phyloP scores from a whole-genome alignment of 2,888 invertebrate genomes.

The Brachyptera putata region DNA sequence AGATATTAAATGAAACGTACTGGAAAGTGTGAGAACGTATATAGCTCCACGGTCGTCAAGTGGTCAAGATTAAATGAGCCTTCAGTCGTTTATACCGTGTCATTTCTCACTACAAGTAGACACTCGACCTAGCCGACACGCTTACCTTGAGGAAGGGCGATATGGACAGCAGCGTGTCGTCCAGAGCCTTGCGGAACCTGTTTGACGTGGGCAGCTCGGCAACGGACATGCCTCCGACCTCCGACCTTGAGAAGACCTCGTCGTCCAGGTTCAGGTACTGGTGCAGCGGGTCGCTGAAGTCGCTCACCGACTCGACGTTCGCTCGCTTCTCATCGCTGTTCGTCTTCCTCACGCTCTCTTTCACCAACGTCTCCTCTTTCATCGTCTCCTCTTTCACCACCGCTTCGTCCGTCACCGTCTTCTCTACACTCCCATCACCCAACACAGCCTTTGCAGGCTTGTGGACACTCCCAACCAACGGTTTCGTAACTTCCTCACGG shows the following conservation, averaged over 20 bases:
- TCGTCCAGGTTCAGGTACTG: conserved; percentile 49
- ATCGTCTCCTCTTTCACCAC: background rate
- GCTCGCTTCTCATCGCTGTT: conserved; percentile 27
- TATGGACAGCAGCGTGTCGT: conserved; percentile 69
- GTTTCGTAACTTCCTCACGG: no score
- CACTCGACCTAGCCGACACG: background rate
- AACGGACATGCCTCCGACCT: conserved; percentile 41
- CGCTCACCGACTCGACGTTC: conserved; percentile 56
- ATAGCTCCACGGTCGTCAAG: no score
- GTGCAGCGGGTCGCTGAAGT: conserved; percentile 79
- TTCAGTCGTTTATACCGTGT: no score
- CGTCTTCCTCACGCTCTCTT: conserved; percentile 31
- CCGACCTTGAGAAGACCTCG: conserved; percentile 41
- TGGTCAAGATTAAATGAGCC: no score
- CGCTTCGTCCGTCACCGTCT: background rate
- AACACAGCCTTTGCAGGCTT: no score
- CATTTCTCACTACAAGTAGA: no score
- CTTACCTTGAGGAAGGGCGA: conserved; percentile 73
- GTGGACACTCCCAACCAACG: no score
- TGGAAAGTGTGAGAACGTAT: no score
- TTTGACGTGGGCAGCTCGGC: conserved; percentile 60
- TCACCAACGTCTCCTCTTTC: background rate
- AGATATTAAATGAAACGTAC: no score
- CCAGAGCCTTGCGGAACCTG: conserved; percentile 68
- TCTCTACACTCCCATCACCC: background rate